Conservation (phyloP, 1,140 invertebrate genomes). For the Acromyrmex heyeri region DNA sequence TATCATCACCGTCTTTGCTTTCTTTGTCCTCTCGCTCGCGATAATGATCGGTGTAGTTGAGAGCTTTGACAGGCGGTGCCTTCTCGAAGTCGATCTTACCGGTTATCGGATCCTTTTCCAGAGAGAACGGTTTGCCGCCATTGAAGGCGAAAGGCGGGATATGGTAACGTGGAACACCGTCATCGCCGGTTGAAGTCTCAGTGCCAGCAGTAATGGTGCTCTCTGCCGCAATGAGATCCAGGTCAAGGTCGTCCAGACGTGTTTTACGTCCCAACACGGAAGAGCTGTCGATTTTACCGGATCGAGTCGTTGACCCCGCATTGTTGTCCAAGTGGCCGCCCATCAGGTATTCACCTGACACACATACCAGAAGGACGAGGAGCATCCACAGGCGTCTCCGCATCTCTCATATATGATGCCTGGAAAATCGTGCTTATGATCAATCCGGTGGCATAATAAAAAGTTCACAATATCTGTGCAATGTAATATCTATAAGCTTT, state of each 20-base stretch:
- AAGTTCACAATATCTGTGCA: neutral
- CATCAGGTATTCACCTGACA: conserved; percentile 74
- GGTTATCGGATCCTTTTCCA: conserved; percentile 90
- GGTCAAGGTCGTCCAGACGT: conserved; percentile 76
- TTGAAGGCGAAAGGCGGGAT: conserved; percentile 87
- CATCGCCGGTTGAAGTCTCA: conserved; percentile 17
- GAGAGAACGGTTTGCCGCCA: conserved; percentile 90
- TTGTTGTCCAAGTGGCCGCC: conserved; percentile 79
- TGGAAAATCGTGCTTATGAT: neutral
- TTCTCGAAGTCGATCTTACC: conserved; percentile 89
- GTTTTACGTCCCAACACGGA: conserved; percentile 73
- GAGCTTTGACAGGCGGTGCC: conserved; percentile 82
- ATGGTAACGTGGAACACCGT: conserved; percentile 76
- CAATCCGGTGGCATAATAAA: neutral
- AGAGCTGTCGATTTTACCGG: conserved; percentile 64
- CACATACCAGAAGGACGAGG: conserved; percentile 32
- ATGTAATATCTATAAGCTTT: neutral
- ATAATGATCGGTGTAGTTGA: conserved; percentile 86
- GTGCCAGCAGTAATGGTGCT: conserved; percentile 70
- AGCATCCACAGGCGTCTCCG: conserved; percentile 25
- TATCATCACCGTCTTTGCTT: conserved; percentile 75
- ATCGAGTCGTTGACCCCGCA: conserved; percentile 57
- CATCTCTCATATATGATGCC: conserved; percentile 43
- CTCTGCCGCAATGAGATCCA: conserved; percentile 82
- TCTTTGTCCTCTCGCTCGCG: conserved; percentile 82